Evolutionary conservation across 2,888 invertebrate species (phyloP).

Genomic region (Standfussiana lucernea): DNA sequence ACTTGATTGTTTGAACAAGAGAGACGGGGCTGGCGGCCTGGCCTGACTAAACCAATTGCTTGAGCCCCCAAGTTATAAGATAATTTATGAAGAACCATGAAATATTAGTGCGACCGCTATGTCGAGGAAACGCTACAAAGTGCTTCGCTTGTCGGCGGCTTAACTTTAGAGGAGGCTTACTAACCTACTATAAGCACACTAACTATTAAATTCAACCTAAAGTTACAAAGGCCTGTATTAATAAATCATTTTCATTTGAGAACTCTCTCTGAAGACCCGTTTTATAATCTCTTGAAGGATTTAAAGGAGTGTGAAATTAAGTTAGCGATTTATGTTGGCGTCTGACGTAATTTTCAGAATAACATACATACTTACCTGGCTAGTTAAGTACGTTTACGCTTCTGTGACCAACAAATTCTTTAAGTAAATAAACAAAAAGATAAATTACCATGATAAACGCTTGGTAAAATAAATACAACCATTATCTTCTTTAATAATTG

Average conservation of each 20-base stretch:
- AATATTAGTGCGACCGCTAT: constrained; percentile 61
- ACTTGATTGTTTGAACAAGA: constrained; percentile 66
- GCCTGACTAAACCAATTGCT: constrained; percentile 66
- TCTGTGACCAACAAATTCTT: not conserved
- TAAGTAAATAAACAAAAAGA: constrained; percentile 6
- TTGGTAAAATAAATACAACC: constrained; percentile 18
- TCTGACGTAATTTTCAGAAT: not conserved
- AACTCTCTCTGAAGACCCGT: constrained; percentile 1
- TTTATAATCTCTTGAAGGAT: constrained; percentile 11
- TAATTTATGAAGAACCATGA: constrained; percentile 69
- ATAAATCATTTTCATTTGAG: constrained; percentile 45
- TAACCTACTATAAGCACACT: constrained; percentile 10
- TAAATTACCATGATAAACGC: not conserved
- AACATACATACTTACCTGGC: not conserved
- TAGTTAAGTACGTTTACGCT: not conserved
- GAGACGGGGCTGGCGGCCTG: constrained; percentile 32
- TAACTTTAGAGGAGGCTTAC: constrained; percentile 18
- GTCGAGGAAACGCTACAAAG: constrained; percentile 43
- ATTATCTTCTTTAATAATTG: constrained; percentile 8
- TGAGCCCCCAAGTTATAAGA: constrained; percentile 64
- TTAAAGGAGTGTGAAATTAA: constrained; percentile 1
- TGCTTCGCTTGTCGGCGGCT: constrained; percentile 26
- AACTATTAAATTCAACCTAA: constrained; percentile 37
- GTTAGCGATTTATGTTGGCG: not conserved
- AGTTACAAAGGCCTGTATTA: constrained; percentile 48